Percentiles rank a stretch among this genome's conserved stretches.
phyloP scores from a whole-genome alignment of 2,888 invertebrate species.

The Agriopis leucophaearia region DNA sequence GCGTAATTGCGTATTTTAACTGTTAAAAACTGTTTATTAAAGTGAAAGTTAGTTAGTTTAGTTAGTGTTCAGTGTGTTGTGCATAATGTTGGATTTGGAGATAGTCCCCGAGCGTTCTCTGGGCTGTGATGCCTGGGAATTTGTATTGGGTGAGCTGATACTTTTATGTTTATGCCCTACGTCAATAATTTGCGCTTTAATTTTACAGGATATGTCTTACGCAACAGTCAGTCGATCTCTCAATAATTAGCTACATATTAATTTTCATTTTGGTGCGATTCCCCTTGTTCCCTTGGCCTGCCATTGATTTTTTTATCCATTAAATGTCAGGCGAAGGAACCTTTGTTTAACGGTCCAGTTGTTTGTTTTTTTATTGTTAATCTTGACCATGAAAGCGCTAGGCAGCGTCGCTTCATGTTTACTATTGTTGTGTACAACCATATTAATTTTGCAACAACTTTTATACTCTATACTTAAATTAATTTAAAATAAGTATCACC shows the following conservation, averaged over 20 bases:
- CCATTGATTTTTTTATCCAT: constrained; percentile 75
- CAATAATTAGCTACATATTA: constrained; percentile 39
- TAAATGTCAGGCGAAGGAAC: constrained; percentile 64
- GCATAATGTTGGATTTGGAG: constrained; percentile 97
- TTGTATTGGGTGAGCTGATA: constrained; percentile 93
- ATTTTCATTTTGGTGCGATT: constrained; percentile 13
- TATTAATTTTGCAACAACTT: constrained; percentile 20
- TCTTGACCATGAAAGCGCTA: constrained; percentile 82
- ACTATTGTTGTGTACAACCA: constrained; percentile 40
- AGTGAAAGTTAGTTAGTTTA: constrained; percentile 83
- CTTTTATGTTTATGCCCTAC: constrained; percentile 78
- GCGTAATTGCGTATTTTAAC: constrained; percentile 79
- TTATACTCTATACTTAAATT: background rate
- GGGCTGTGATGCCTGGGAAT: constrained; percentile 99
- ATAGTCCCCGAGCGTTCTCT: constrained; percentile 97
- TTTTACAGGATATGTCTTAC: constrained; percentile 75
- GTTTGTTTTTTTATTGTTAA: constrained; percentile 78
- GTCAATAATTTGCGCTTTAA: constrained; percentile 85
- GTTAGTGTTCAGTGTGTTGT: constrained; percentile 93
- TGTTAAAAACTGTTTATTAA: constrained; percentile 72
- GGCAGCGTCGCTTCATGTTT: constrained; percentile 71
- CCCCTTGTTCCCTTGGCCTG: constrained; percentile 32
- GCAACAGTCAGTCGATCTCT: constrained; percentile 69
- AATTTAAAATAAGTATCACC: background rate
- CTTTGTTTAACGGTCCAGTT: constrained; percentile 74